Evolutionary conservation across 2,888 invertebrate species (phyloP), one percentile per base, ranked within the genome.

Genomic region (Cantharis lateralis): DNA sequence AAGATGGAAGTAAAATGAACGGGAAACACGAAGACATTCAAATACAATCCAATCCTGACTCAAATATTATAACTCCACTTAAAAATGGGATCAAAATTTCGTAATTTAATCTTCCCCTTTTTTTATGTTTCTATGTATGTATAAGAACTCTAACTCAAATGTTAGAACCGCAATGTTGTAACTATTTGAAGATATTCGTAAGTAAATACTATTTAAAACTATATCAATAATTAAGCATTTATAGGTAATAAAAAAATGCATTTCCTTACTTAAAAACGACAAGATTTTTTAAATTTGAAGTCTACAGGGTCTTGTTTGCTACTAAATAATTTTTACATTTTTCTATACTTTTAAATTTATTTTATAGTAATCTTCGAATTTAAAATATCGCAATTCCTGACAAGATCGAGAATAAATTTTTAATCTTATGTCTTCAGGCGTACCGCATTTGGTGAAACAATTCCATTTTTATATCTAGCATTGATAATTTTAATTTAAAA

Each of bases 1-100:
- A 87, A 80, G 86, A 86, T 28, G 79, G 70, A 62, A 83, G 82
- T 76, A 78, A 78, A 75, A 70, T 72, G 68, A 77, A 74, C 62
- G 72, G 32, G 15, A 78, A 75, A 75, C 32, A 73, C 13, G 76
- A 76, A 20, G 74, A 26, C 64, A 26, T 62, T 11, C 69, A 75
- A 18, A 70, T 71, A 62, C 76, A 77, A 68, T 71, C 72, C 16
- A 48, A 48, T 48, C 15, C 28, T 11, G 70, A 63, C 15, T 18
- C 70, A 62, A 26, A 26, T 28, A 61, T 74, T 61, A 74, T 61
- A 64, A 63, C 62, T 70, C 68, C 64, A 24, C 68, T 69, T 71
- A 62, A 26, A 62, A 78, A 78, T 62, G 78, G 78, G 78, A 78
- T 75, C 78, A 75, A 66, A 66, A 66, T 66, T 66, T 66, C n/a